Conservation (phyloP, 2,113 vertebrate genomes). For the Hystrix cristata region DNA sequence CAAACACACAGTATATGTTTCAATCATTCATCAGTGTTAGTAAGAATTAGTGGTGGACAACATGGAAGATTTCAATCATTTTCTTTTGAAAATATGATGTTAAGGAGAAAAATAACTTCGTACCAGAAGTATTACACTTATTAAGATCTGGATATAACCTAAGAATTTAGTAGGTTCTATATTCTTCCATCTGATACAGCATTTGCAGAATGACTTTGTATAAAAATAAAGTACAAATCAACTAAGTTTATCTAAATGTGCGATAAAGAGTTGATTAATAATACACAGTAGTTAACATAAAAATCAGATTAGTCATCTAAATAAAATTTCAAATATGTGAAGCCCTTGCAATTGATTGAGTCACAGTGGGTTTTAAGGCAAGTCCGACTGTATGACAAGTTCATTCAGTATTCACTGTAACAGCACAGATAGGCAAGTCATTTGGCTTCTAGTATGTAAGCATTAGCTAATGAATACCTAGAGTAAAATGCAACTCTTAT, state of each 20-base stretch:
- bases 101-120: slow-evolving; percentile 4
- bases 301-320: slow-evolving; percentile 88
- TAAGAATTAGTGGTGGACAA: slow-evolving; percentile 63
- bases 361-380: slow-evolving; percentile 85
- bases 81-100: slow-evolving; percentile 35
- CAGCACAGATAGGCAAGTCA: slow-evolving; percentile 87
- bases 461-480: slow-evolving; percentile 89
- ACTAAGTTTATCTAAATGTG: slow-evolving; percentile 86
- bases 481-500: slow-evolving; percentile 85
- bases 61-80: slow-evolving; percentile 56
- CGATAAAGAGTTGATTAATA: slow-evolving; percentile 90
- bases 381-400: slow-evolving; percentile 83
- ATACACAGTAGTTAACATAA: slow-evolving; percentile 87
- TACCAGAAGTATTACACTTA: not conserved
- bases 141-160: not conserved
- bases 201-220: slow-evolving; percentile 85
- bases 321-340: slow-evolving; percentile 82
- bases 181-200: slow-evolving; percentile 22
- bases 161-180: not conserved
- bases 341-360: slow-evolving; percentile 82
- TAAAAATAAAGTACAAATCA: slow-evolving; percentile 88
- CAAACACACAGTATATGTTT: slow-evolving; percentile 49
- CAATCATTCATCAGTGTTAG: slow-evolving; percentile 73
- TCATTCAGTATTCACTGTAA: slow-evolving; percentile 89
- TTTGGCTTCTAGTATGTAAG: slow-evolving; percentile 88